Conservation (phyloP, 1,140 invertebrate species). For the Gonioctena quinquepunctata region DNA sequence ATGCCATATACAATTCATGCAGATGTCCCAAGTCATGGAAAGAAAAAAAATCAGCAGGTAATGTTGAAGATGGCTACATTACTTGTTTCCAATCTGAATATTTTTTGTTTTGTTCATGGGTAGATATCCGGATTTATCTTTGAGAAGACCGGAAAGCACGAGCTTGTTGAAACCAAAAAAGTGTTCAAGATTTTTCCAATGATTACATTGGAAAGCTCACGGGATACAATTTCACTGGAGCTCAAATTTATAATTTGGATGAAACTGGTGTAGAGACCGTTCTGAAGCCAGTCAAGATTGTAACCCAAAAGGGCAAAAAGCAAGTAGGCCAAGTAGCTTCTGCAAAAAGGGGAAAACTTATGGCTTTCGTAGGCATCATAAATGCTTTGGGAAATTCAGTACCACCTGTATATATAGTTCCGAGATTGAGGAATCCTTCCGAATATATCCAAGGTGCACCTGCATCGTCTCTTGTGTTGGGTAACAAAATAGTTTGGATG, state of each 20-base stretch:
- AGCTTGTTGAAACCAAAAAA: conserved; percentile 6
- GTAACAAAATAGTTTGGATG: conserved; percentile 47
- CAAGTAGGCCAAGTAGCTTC: conserved; percentile 53
- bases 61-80: too few relatives aligned
- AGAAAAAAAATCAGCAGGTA: too few relatives aligned
- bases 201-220: conserved; percentile 13
- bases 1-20: too few relatives aligned
- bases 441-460: conserved; percentile 46
- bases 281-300: conserved; percentile 46
- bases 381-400: conserved; percentile 51
- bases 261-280: conserved; percentile 39
- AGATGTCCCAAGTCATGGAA: too few relatives aligned
- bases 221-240: conserved; percentile 20
- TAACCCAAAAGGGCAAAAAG: conserved; percentile 46
- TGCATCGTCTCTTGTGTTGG: conserved; percentile 53
- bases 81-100: too few relatives aligned
- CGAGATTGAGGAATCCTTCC: conserved; percentile 46
- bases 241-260: conserved; percentile 17
- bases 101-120: too few relatives aligned
- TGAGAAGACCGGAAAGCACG: conserved; percentile 26
- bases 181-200: conserved; percentile 15
- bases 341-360: conserved; percentile 51
- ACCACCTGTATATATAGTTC: conserved; percentile 54
- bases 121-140: conserved; percentile 9
- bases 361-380: conserved; percentile 52